Conservation (phyloP, 2,797 vertebrate genomes). For the Rhabdomys pumilio region DNA sequence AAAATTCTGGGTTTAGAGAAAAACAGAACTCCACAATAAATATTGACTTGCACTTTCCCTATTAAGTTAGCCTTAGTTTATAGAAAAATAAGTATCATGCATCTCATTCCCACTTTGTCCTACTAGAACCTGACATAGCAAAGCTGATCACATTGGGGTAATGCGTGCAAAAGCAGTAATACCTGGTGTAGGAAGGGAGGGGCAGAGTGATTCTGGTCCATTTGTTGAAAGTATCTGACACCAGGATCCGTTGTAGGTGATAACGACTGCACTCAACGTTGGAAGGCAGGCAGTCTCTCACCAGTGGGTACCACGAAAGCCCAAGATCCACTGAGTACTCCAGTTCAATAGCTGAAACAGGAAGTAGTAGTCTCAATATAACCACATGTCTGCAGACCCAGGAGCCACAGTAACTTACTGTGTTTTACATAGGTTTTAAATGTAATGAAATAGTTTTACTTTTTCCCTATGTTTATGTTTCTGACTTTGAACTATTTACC, state of each 20-base stretch:
- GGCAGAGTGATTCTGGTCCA: slow-evolving; percentile 98
- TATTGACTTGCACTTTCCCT: slow-evolving; percentile 12
- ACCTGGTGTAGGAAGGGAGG: slow-evolving; percentile 97
- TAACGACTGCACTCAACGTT: slow-evolving; percentile 96
- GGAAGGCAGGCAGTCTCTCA: slow-evolving; percentile 97
- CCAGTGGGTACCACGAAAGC: slow-evolving; percentile 94
- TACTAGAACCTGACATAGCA: background rate
- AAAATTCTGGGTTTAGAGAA: slow-evolving; percentile 23
- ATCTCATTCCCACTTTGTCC: slow-evolving; percentile 48
- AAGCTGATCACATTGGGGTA: background rate
- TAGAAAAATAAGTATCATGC: background rate
- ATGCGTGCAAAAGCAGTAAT: slow-evolving; percentile 78
- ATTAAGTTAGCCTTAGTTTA: slow-evolving; percentile 14
- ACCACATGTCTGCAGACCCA: background rate
- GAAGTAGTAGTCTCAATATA: slow-evolving; percentile 61
- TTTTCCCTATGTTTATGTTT: background rate
- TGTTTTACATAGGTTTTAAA: background rate
- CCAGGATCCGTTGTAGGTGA: slow-evolving; percentile 96
- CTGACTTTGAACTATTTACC: slow-evolving; percentile 38
- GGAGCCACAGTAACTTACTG: background rate
- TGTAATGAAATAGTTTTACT: background rate
- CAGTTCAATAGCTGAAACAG: slow-evolving; percentile 94
- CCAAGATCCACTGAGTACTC: slow-evolving; percentile 98
- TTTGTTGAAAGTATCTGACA: slow-evolving; percentile 98
- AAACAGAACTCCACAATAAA: slow-evolving; percentile 40